Evolutionary conservation across 2,888 invertebrate genomes (phyloP).

Genomic region (Trichogramma dendrolimi): DNA sequence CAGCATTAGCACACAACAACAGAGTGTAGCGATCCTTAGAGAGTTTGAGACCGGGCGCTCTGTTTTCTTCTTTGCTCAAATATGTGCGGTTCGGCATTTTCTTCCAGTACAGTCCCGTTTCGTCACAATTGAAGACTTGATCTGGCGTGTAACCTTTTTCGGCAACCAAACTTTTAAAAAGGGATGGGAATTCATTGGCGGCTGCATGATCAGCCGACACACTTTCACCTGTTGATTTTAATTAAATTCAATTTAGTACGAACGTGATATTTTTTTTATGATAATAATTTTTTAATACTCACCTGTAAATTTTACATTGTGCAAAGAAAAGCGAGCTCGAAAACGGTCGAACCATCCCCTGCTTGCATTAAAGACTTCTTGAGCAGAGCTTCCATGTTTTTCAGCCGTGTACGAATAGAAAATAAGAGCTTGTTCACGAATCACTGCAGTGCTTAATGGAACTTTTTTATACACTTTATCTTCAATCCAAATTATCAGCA

Average conservation of each 20-base stretch:
- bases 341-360: too few relatives aligned
- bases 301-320: slow-evolving; percentile 29
- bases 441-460: not conserved
- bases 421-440: not conserved
- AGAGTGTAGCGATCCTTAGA: too few relatives aligned
- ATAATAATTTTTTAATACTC: too few relatives aligned
- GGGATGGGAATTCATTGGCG: too few relatives aligned
- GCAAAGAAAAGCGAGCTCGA: slow-evolving; percentile 21
- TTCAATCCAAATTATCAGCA: slow-evolving; percentile 4
- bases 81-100: slow-evolving; percentile 22
- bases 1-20: too few relatives aligned
- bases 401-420: not conserved
- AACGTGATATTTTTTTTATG: too few relatives aligned
- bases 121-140: slow-evolving; percentile 28
- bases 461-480: slow-evolving; percentile 8
- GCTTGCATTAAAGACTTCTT: too few relatives aligned
- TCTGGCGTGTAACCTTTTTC: slow-evolving; percentile 20
- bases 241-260: too few relatives aligned
- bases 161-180: slow-evolving; percentile 22
- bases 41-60: too few relatives aligned
- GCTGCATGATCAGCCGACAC: too few relatives aligned
- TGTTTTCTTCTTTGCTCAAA: slow-evolving; percentile 13
- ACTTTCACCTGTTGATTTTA: too few relatives aligned
- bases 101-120: slow-evolving; percentile 32
- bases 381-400: too few relatives aligned